Conservation (phyloP, 2,113 vertebrate genomes). For the Brienomyrus brachyistius region DNA sequence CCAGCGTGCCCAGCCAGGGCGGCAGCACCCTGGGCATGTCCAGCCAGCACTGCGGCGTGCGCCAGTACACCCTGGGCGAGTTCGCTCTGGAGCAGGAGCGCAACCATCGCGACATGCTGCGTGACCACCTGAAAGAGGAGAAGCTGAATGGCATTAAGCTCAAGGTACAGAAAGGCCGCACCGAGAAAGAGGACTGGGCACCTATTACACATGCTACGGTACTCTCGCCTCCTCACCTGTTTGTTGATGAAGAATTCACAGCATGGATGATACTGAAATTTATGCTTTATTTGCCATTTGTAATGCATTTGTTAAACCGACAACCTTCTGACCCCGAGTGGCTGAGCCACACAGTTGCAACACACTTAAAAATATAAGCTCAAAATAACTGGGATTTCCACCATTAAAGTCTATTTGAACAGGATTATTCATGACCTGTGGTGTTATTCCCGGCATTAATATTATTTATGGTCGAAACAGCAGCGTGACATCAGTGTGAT, state of each 20-base stretch:
- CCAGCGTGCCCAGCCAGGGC: conserved; percentile 95
- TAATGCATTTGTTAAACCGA: neutral
- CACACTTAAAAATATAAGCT: neutral
- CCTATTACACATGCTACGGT: neutral
- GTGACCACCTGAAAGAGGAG: conserved; percentile 91
- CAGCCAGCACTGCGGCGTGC: conserved; percentile 84
- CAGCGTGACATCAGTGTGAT: neutral
- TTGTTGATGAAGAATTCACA: neutral
- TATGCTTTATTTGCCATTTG: neutral
- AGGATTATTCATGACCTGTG: neutral
- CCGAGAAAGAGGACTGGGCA: neutral
- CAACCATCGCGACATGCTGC: conserved; percentile 87
- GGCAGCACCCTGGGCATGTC: conserved; percentile 97
- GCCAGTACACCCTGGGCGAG: conserved; percentile 89
- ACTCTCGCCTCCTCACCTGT: neutral
- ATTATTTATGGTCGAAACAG: neutral
- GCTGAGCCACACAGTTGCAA: neutral
- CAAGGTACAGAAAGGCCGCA: conserved; percentile 44
- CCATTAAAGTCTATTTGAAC: neutral
- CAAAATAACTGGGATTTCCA: neutral
- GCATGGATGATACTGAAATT: neutral
- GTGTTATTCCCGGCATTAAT: neutral
- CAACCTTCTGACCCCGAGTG: neutral
- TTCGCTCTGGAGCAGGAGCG: conserved; percentile 91
- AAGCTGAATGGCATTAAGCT: conserved; percentile 91